These are phyloP conservation scores for Sebastes nivosus DNA, from an alignment of 2,797 vertebrate species.

Conservation along the genomic window DNA sequence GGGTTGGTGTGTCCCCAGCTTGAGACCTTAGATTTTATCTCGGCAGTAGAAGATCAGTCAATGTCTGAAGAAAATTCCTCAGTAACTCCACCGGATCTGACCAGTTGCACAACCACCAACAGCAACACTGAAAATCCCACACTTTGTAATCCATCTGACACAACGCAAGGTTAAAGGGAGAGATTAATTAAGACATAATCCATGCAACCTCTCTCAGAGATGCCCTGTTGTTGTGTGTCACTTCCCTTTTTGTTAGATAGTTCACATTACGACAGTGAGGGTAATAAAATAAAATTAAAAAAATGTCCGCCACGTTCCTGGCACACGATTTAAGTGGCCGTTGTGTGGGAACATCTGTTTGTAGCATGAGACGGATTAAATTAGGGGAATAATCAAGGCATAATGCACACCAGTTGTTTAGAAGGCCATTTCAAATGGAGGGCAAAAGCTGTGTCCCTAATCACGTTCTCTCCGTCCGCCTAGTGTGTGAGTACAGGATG, in stretches of 20 bases:
- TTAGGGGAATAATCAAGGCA: conserved; percentile 41
- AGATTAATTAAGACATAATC: conserved; percentile 8
- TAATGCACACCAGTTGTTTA: conserved; percentile 46
- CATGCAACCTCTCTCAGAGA: background rate
- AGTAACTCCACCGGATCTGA: background rate
- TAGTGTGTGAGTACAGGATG: background rate
- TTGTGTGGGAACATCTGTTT: conserved; percentile 39
- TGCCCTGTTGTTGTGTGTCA: background rate
- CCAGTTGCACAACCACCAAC: conserved; percentile 19
- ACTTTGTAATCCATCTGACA: background rate
- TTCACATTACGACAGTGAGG: background rate
- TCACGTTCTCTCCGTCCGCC: conserved; percentile 27
- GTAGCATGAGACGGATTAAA: conserved; percentile 21
- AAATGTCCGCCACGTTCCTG: conserved; percentile 2
- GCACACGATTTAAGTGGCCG: background rate
- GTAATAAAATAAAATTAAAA: background rate
- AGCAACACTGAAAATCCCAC: background rate
- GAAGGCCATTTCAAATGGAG: conserved; percentile 36
- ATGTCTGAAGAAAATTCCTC: conserved; percentile 39
- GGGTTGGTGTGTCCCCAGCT: background rate
- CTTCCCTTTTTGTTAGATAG: conserved; percentile 2
- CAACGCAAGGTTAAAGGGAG: background rate
- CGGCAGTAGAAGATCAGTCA: conserved; percentile 53
- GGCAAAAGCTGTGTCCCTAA: conserved; percentile 41
- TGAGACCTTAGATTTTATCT: conserved; percentile 54